phyloP scores from a whole-genome alignment of 2,113 vertebrate genomes.

The Dicrurus megarhynchus region DNA sequence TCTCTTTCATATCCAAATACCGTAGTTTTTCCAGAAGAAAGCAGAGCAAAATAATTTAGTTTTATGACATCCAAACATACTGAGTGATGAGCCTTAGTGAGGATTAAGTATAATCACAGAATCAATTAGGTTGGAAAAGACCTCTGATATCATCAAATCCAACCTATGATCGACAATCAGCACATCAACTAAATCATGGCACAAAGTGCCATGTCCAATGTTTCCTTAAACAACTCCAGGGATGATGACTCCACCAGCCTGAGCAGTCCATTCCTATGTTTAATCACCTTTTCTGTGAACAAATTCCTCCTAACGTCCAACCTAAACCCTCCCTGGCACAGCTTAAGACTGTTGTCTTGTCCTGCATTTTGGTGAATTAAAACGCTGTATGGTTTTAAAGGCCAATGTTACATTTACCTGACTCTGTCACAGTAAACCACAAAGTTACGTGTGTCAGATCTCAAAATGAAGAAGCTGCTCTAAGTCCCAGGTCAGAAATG shows the following conservation, averaged over 20 bases:
- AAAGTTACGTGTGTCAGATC: neutral
- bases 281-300: neutral
- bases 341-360: neutral
- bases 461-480: neutral
- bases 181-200: accelerated
- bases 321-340: neutral
- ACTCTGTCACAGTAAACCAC: neutral
- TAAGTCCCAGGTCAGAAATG: neutral
- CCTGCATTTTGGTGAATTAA: neutral
- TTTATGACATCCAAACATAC: neutral
- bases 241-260: neutral
- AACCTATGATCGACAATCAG: neutral
- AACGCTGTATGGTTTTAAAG: neutral
- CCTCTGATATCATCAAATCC: neutral
- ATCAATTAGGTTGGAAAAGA: neutral
- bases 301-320: neutral
- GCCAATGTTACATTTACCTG: neutral
- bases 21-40: neutral
- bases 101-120: neutral
- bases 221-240: neutral
- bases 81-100: neutral
- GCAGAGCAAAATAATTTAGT: neutral
- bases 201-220: neutral
- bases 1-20: neutral
- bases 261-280: neutral